Percentiles rank a stretch among this genome's conserved stretches.
These are phyloP conservation scores for Scomber japonicus DNA, from an alignment of 2,113 vertebrate species.

Conservation along the genomic window DNA sequence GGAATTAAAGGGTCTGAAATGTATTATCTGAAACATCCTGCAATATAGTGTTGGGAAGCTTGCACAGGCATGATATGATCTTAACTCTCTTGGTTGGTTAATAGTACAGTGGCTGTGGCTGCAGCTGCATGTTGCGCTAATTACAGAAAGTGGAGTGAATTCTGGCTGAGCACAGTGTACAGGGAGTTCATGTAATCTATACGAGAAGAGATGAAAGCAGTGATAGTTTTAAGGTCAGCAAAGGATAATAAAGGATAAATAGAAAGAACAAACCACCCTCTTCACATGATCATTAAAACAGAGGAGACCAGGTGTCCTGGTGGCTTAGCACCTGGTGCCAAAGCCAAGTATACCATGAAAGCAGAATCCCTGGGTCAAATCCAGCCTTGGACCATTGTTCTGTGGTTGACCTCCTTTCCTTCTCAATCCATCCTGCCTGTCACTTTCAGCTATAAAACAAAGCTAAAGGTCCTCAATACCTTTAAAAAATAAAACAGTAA, in stretches of 20 bases:
- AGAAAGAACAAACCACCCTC: conserved; percentile 32
- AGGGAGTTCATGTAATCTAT: conserved; percentile 50
- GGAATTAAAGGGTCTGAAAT: conserved; percentile 39
- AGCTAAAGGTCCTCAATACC: neutral
- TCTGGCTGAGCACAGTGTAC: conserved; percentile 1
- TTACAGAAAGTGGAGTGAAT: conserved; percentile 36
- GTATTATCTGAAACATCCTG: conserved; percentile 4
- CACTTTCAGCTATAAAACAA: neutral
- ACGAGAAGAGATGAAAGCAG: conserved; percentile 65
- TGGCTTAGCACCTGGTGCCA: conserved; percentile 45
- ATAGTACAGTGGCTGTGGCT: conserved; percentile 6
- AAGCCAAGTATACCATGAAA: conserved; percentile 46
- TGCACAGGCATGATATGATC: conserved; percentile 16
- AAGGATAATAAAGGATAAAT: conserved; percentile 60
- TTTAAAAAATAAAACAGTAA: neutral
- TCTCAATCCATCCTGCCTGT: neutral
- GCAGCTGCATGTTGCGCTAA: conserved; percentile 39
- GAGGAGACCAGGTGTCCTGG: conserved; percentile 30
- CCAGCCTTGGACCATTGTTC: conserved; percentile 1
- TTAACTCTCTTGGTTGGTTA: conserved; percentile 4
- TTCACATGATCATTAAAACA: conserved; percentile 68
- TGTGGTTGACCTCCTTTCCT: neutral
- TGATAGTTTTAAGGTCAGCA: conserved; percentile 47
- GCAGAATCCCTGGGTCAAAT: conserved; percentile 33
- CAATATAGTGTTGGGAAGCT: conserved; percentile 1